Base-by-base conservation (phyloP, 2,888 invertebrate genomes). In the Philereme transversata region DNA sequence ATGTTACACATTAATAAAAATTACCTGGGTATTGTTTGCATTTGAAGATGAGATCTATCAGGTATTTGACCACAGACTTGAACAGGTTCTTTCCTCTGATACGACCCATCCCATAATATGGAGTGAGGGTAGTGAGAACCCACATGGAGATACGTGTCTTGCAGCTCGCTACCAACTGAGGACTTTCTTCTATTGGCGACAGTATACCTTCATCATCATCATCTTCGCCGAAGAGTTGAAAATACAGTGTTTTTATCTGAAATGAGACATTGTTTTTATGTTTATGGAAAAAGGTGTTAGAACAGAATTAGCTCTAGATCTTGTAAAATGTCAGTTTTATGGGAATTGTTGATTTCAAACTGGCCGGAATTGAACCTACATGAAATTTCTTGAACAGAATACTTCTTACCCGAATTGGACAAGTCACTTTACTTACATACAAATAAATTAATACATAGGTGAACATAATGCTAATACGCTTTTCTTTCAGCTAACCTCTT, bases 81-180 rank as follows among this genome's bases (percentile, higher is more conserved):
- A 95, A 95, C 51, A 95, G 78, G 41, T 90, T 88, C 81, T 94
- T 94, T 49, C 94, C 93, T 68, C 84, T 88, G 46, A 95, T 94
- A 49, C 92, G 87, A 3, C 93, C 93, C 67, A 91, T 93, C n/a
- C 93, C 92, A 71, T 94, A 95, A 74, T 93, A 93, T 4, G 95
- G 94, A 70, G 94, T 94, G 4, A 95, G 81, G 60, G 94, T 87
- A 68, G 93, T 93, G 0, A 95, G 93, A n/a, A 95, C 93, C 87
- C 94, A 90, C 22, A 94, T 93, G 0, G 95, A 94, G 61, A 94
- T 93, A 11, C 94, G 86, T 67, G 93, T 92, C 71, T 93, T 93
- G 68, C 93, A 94, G 67, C 93, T 93, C 1, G 81, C 77, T n/a
- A 92, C 70, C 73, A 94, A 92, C 50, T 92, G 91, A 47, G 88